Percentiles rank a stretch among this genome's conserved stretches.
Evolutionary conservation across 2,888 invertebrate species (phyloP).

Genomic region (Physocephala rufipes): DNA sequence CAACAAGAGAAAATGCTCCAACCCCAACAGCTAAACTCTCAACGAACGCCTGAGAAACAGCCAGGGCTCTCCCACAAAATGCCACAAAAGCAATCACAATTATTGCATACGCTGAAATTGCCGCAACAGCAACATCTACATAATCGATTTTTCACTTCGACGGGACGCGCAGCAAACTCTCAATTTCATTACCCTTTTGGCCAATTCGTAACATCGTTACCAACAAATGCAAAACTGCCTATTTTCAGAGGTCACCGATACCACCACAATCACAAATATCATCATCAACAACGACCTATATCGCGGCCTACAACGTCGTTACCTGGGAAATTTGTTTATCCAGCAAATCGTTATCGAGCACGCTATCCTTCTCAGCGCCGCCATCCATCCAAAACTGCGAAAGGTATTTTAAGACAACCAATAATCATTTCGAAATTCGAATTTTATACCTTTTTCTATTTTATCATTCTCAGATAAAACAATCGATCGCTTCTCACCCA

Average conservation of each 20-base stretch:
- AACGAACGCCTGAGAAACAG: too few relatives aligned
- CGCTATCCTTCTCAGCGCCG: constrained; percentile 21
- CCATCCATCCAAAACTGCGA: constrained; percentile 30
- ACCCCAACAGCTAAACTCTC: too few relatives aligned
- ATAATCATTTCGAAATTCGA: neutral
- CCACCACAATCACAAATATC: constrained; percentile 9
- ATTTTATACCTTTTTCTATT: constrained; percentile 32
- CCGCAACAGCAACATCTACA: constrained; percentile 38
- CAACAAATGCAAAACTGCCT: constrained; percentile 31
- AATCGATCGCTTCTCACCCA: constrained; percentile 61
- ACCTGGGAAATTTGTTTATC: constrained; percentile 45
- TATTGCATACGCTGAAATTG: constrained; percentile 34
- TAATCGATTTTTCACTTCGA: constrained; percentile 48
- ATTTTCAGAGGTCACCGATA: constrained; percentile 26
- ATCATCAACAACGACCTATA: constrained; percentile 35
- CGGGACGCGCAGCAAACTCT: constrained; percentile 62
- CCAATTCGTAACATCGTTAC: constrained; percentile 57
- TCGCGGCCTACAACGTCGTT: too few relatives aligned
- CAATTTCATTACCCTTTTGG: constrained; percentile 60
- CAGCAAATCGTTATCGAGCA: constrained; percentile 35
- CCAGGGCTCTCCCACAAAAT: too few relatives aligned
- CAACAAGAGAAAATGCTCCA: too few relatives aligned
- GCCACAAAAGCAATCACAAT: constrained; percentile 36
- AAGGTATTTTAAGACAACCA: neutral
- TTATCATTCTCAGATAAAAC: constrained; percentile 50